Conservation (phyloP, 2,113 vertebrate species). For the Myocastor coypus region DNA sequence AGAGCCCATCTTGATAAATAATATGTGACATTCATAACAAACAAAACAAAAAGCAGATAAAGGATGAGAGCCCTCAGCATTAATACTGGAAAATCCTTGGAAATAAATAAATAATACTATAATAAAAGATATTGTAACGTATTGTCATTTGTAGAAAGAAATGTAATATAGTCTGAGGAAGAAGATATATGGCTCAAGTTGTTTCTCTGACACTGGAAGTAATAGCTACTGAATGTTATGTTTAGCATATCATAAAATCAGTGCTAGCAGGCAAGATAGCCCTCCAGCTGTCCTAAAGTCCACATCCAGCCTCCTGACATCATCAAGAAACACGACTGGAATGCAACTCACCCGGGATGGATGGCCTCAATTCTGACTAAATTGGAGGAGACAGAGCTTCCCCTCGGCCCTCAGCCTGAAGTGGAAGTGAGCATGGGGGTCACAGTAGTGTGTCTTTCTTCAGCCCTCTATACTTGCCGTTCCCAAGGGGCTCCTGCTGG, state of each 20-base stretch:
- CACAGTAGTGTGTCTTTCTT: slow-evolving; percentile 56
- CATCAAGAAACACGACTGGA: slow-evolving; percentile 34
- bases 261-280: slow-evolving; percentile 77
- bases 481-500: neutral
- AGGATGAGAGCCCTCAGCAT: slow-evolving; percentile 73
- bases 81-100: slow-evolving; percentile 49
- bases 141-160: slow-evolving; percentile 69
- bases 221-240: slow-evolving; percentile 82
- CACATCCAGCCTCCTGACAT: slow-evolving; percentile 57
- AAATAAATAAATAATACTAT: slow-evolving; percentile 77
- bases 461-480: neutral
- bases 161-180: slow-evolving; percentile 73
- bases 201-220: slow-evolving; percentile 84
- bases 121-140: slow-evolving; percentile 79
- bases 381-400: slow-evolving; percentile 72
- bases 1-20: slow-evolving; percentile 59
- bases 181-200: slow-evolving; percentile 82
- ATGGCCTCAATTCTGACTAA: slow-evolving; percentile 48
- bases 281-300: neutral
- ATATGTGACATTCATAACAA: slow-evolving; percentile 79
- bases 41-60: slow-evolving; percentile 79
- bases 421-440: slow-evolving; percentile 55
- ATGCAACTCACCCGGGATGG: neutral
- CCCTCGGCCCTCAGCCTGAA: slow-evolving; percentile 41
- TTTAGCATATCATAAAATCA: slow-evolving; percentile 83